A percentile compares a stretch with the other conserved stretches of the same genome.
Conservation (phyloP, 2,797 vertebrate species). For the Anguilla megastoma region DNA sequence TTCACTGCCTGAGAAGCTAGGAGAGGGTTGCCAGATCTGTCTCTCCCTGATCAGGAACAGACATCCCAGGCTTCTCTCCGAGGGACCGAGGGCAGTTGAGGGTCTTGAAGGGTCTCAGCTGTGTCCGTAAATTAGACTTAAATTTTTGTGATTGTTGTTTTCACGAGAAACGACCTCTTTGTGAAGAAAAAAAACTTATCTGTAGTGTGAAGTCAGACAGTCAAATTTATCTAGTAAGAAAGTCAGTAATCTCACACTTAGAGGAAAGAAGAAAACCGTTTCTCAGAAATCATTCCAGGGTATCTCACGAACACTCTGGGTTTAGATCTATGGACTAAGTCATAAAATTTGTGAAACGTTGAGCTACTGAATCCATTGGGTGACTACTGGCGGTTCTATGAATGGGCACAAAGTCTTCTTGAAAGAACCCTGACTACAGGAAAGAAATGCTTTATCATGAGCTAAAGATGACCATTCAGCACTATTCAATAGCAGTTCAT, state of each 20-base stretch:
- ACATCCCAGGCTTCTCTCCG: background rate
- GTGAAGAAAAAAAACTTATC: background rate
- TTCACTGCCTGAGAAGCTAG: conserved; percentile 10
- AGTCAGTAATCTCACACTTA: background rate
- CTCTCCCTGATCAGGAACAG: background rate
- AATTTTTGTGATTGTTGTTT: background rate
- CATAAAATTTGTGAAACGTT: no score
- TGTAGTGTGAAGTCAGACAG: background rate
- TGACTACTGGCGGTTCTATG: no score
- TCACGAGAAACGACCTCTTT: background rate
- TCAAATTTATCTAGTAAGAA: background rate
- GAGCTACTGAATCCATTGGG: no score
- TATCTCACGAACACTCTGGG: background rate
- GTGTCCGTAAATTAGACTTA: background rate
- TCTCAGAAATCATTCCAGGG: background rate
- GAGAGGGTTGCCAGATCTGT: conserved; percentile 15
- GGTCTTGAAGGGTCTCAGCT: background rate
- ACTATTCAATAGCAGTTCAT: background rate
- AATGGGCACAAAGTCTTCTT: no score
- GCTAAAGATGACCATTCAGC: background rate
- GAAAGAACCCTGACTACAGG: no score
- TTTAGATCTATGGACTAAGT: background rate
- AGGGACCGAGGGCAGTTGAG: background rate
- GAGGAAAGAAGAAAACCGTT: background rate
- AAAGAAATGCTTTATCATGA: no score